Evolutionary conservation across 2,888 invertebrate species (phyloP).

Genomic region (Ceriagrion tenellum): DNA sequence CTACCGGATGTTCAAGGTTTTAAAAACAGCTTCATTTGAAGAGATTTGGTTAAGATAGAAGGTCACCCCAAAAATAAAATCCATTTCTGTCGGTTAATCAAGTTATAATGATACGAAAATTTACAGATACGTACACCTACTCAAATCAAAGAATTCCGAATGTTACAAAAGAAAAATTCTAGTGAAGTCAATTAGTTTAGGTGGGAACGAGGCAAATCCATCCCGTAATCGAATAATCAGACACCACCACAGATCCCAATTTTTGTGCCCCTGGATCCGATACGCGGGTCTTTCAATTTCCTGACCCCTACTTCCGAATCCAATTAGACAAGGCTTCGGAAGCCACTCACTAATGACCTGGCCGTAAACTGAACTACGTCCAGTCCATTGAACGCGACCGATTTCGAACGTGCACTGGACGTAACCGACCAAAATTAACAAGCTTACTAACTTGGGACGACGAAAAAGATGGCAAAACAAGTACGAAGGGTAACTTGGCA

Average conservation of each 20-base stretch:
- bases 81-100: too few species aligned
- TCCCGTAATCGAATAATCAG: not conserved
- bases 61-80: too few species aligned
- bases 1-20: too few species aligned
- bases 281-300: conserved; percentile 13
- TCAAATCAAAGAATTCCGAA: too few species aligned
- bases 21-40: too few species aligned
- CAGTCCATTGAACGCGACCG: not conserved
- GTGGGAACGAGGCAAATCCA: not conserved
- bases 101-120: too few species aligned
- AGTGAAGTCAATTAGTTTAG: too few species aligned
- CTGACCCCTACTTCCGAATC: not conserved
- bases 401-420: not conserved
- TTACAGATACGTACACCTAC: too few species aligned
- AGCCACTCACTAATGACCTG: not conserved
- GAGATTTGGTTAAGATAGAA: too few species aligned
- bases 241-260: not conserved
- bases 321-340: not conserved
- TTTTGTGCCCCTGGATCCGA: not conserved
- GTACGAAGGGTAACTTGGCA: too few species aligned
- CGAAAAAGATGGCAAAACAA: not conserved
- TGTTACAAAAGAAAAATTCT: too few species aligned
- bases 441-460: not conserved
- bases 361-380: not conserved
- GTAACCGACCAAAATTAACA: not conserved